Percentiles rank a stretch among this genome's conserved stretches.
Evolutionary conservation across 2,888 invertebrate species (phyloP).

Genomic region (Acleris sparsana): DNA sequence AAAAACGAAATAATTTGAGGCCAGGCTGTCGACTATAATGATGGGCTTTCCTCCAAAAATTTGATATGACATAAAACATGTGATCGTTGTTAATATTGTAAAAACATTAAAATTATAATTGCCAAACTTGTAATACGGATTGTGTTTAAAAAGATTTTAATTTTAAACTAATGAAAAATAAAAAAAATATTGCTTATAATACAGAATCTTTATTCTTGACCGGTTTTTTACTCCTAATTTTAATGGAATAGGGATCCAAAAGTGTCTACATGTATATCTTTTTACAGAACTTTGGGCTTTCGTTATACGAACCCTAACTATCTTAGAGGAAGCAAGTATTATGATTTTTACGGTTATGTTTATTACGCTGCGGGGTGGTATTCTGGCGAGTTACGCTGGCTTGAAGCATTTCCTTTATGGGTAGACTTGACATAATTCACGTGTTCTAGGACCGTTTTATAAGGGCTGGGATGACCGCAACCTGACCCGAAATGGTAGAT

Average conservation of each 20-base stretch:
- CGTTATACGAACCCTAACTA: background rate
- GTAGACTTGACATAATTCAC: constrained; percentile 25
- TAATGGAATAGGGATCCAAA: background rate
- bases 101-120: no score
- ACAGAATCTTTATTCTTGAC: no score
- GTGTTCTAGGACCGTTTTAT: constrained; percentile 21
- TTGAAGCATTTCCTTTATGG: constrained; percentile 27
- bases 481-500: background rate
- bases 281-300: background rate
- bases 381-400: constrained; percentile 26
- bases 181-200: no score
- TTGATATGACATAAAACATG: no score
- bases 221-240: no score
- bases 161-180: no score
- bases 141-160: no score
- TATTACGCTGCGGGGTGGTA: constrained; percentile 28
- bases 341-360: constrained; percentile 33
- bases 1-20: no score
- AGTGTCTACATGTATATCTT: background rate
- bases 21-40: no score
- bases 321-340: constrained; percentile 17
- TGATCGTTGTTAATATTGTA: no score
- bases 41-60: no score
- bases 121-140: no score
- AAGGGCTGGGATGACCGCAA: constrained; percentile 9